phyloP scores from a whole-genome alignment of 2,888 invertebrate genomes.

The Teleogryllus oceanicus region DNA sequence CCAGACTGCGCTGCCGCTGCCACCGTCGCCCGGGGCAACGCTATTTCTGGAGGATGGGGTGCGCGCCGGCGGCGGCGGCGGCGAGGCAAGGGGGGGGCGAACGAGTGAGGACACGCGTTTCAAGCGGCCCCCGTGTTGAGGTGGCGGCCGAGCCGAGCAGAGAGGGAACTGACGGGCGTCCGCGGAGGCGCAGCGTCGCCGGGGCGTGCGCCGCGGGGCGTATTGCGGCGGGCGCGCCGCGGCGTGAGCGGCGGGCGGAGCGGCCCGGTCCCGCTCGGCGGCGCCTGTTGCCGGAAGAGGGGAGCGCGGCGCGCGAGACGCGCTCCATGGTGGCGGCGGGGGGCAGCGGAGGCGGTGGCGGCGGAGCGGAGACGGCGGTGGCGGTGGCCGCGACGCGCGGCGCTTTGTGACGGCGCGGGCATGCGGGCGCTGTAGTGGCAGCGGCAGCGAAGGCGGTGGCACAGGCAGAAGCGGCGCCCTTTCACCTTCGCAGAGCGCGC shows the following conservation, averaged over 20 bases:
- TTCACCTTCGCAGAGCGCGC: background rate
- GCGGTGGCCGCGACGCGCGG: background rate
- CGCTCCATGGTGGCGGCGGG: background rate
- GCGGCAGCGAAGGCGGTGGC: background rate
- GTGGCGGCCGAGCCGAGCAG: too few relatives aligned
- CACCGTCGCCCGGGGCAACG: conserved; percentile 10
- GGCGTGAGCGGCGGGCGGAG: background rate
- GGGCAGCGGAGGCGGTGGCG: background rate
- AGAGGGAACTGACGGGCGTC: too few relatives aligned
- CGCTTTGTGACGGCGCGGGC: background rate
- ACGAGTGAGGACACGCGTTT: background rate
- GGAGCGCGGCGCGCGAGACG: background rate
- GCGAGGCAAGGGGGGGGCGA: background rate
- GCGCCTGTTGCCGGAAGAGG: background rate
- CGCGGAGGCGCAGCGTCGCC: background rate
- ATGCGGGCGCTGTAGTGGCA: background rate
- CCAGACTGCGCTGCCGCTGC: conserved; percentile 3
- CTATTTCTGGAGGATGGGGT: background rate
- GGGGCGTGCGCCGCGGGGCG: too few relatives aligned
- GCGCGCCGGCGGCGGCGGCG: conserved; percentile 19
- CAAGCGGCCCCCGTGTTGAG: too few relatives aligned
- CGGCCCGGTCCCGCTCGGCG: background rate
- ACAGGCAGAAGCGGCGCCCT: background rate
- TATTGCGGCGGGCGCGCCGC: background rate
- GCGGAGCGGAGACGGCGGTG: background rate